Base-by-base conservation (phyloP, 2,888 invertebrate species). In the Microchrysa polita region DNA sequence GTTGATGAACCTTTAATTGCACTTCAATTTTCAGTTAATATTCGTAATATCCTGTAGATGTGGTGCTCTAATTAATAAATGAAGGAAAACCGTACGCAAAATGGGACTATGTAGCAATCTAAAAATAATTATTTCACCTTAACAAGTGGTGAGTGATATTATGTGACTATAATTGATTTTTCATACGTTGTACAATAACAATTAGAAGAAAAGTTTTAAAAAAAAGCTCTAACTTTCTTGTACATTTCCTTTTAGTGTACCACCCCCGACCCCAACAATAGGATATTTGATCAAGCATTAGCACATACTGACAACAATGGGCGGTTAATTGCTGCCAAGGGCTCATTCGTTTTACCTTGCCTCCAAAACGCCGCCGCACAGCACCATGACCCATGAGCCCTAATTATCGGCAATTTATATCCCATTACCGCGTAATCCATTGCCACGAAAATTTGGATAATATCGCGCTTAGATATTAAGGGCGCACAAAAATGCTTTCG, bases 181-280 rank as follows among this genome's bases (percentile, higher is more conserved):
- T 34, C 27, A 34, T 34, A 2, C 7, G 27, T 34, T 34, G 2
- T 34, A 34, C 27, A 34, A 34, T 34, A 34, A 7, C n/a, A n/a
- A n/a, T n/a, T n/a, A n/a, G n/a, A n/a, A n/a, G n/a, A n/a, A n/a
- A n/a, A n/a, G n/a, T n/a, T n/a, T n/a, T n/a, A n/a, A n/a, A n/a
- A n/a, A n/a, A n/a, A n/a, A n/a, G n/a, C n/a, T n/a, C n/a, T n/a
- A n/a, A n/a, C n/a, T n/a, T n/a, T n/a, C n/a, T n/a, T n/a, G n/a
- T n/a, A n/a, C n/a, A n/a, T n/a, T n/a, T n/a, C n/a, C n/a, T n/a
- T n/a, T n/a, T n/a, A n/a, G n/a, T n/a, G n/a, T n/a, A n/a, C n/a
- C n/a, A 91, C 16, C 48, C 5, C 5, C 12, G 12, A 48, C 48
- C 48, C 48, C 10, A 2, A 48, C 27, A 48, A 48, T 48, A 2